Evolutionary conservation across 2,888 invertebrate species (phyloP), one percentile per base, ranked within the genome.

Genomic region (Xestia rhomboidea): DNA sequence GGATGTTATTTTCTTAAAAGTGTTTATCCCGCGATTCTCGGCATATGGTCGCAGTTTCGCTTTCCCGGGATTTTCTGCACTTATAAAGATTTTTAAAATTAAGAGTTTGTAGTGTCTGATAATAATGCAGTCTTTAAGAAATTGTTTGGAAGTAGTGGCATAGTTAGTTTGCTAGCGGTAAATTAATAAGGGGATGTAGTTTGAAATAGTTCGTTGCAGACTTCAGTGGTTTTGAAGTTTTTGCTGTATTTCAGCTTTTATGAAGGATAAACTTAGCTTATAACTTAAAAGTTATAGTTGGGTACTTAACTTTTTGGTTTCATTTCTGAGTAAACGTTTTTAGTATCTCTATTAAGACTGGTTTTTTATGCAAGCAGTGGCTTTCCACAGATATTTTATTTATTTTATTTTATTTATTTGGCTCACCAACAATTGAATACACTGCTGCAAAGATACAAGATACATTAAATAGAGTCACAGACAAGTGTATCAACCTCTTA

Each of bases 1-100:
- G 66, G 84, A 85, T 82, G 88, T 89, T 88, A 88, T 91, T 90
- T 90, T 88, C 89, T 90, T 90, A 88, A 91, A 88, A 91, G 86
- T 89, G 89, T 90, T 90, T 90, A 87, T 83, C 30, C 73, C 73
- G 81, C 82, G 81, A 85, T 89, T 83, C 84, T 81, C 82, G 82
- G 83, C 84, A 87, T 82, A 79, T 85, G 79, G 77, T 1, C 41
- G 54, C 79, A 78, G 77, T 76, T 81, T 60, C 30, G 30, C 71
- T 78, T 77, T 77, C 69, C 63, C 62, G 18, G 54, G 73, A 80
- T 85, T 83, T 82, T 76, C 66, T 51, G 11, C 75, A 41, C 80
- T 79, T 79, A 68, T 66, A 76, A 34, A 73, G 60, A 44, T 73
- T 79, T 74, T 72, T 62, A 62, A 82, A 82, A 85, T 87, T 81